Conservation (phyloP, 2,888 invertebrate genomes). For the Drosophila nr. fundita region DNA sequence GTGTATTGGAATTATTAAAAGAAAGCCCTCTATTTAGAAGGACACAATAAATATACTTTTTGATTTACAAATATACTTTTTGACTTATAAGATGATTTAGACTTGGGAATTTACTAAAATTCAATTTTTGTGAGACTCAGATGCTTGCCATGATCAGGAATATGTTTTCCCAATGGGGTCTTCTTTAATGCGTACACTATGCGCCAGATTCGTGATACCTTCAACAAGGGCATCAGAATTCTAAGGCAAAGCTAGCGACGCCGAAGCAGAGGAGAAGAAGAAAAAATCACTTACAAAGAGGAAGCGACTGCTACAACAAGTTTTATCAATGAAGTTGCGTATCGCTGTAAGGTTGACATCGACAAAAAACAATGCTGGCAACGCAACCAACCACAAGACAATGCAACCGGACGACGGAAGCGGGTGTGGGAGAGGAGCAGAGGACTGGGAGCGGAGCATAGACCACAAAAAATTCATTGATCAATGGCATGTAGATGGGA, state of each 20-base stretch:
- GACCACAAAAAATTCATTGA: conserved; percentile 66
- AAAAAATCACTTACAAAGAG: conserved; percentile 75
- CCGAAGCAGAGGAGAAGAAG: conserved; percentile 8
- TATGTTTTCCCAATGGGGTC: background rate
- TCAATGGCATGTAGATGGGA: conserved; percentile 41
- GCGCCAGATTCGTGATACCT: background rate
- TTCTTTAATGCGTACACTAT: background rate
- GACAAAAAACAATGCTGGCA: conserved; percentile 39
- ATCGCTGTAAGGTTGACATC: conserved; percentile 55
- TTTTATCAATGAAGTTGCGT: conserved; percentile 72
- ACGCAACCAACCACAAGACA: conserved; percentile 47
- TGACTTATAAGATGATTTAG: background rate
- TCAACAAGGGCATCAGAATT: conserved; percentile 22
- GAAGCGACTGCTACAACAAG: conserved; percentile 67
- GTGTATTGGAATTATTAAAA: too few relatives aligned
- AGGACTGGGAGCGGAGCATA: conserved; percentile 26
- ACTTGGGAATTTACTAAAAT: background rate
- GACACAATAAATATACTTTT: background rate
- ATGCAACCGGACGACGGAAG: conserved; percentile 28
- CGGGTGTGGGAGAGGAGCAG: conserved; percentile 1
- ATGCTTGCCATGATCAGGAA: background rate
- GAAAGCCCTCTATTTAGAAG: too few relatives aligned
- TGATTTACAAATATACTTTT: background rate
- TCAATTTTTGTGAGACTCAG: background rate
- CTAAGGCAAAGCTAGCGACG: conserved; percentile 22